A percentile compares a stretch with the other conserved stretches of the same genome.
Conservation (phyloP, 2,797 vertebrate species). For the Platyrinchus mystaceus region DNA sequence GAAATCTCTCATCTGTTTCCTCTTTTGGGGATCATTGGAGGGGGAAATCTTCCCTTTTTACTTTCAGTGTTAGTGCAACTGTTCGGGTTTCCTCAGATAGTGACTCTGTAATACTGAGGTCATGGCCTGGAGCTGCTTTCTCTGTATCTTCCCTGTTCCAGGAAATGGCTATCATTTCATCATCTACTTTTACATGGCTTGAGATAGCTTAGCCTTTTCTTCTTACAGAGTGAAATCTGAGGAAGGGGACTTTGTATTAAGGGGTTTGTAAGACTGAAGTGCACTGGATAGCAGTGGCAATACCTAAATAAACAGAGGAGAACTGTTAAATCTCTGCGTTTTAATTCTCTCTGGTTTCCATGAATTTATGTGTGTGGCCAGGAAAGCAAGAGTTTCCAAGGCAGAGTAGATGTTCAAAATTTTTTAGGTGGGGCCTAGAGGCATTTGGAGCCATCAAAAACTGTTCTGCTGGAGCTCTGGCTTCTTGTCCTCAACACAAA, state of each 20-base stretch:
- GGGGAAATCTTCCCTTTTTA: neutral
- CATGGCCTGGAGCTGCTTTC: neutral
- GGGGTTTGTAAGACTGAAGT: neutral
- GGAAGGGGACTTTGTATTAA: neutral
- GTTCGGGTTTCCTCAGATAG: neutral
- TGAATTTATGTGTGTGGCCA: neutral
- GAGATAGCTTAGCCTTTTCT: neutral
- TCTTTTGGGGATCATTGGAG: neutral
- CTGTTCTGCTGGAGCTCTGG: neutral
- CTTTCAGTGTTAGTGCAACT: neutral
- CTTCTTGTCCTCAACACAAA: neutral
- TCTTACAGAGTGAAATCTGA: neutral
- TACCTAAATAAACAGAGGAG: neutral
- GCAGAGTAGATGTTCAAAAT: neutral
- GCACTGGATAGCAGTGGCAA: neutral
- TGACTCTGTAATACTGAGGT: neutral
- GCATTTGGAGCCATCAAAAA: neutral
- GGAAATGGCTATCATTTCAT: neutral
- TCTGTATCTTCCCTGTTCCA: neutral
- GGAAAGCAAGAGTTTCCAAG: neutral
- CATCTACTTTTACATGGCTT: neutral
- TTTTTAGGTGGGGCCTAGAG: neutral
- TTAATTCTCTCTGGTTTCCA: neutral
- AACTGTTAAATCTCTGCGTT: neutral
- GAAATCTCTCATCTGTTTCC: conserved; percentile 31